Evolutionary conservation across 2,113 vertebrate species (phyloP).

Genomic region (Hippocampus comes): DNA sequence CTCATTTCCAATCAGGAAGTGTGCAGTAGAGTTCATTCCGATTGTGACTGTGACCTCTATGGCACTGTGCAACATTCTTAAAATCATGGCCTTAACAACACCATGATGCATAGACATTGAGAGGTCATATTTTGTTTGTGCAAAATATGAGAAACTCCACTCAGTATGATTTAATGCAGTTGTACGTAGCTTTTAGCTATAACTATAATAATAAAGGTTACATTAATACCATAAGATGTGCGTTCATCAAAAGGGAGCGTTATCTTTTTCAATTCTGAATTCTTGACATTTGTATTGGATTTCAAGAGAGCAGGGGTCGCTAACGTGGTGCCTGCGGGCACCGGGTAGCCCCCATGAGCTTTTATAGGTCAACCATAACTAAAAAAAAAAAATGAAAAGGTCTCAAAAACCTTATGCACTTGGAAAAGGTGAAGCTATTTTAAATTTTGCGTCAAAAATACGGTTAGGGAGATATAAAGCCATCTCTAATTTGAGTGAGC

Average conservation of each 20-base stretch:
- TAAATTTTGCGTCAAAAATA: too few species aligned
- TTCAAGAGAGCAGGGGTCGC: background rate
- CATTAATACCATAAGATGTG: too few species aligned
- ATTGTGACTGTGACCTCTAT: background rate
- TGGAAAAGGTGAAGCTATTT: too few species aligned
- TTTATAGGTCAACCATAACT: too few species aligned
- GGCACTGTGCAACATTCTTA: background rate
- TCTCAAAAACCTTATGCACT: too few species aligned
- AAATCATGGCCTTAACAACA: background rate
- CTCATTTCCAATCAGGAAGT: slow-evolving; percentile 2
- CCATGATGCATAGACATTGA: background rate
- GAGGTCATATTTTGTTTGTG: background rate
- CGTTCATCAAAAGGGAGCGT: background rate
- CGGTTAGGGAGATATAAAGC: too few species aligned
- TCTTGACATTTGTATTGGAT: background rate
- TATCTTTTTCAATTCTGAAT: background rate
- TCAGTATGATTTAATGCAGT: background rate
- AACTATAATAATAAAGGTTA: background rate
- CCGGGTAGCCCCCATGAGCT: too few species aligned
- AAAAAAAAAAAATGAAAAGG: too few species aligned
- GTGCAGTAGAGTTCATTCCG: background rate
- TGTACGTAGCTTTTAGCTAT: too few species aligned
- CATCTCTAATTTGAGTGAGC: too few species aligned
- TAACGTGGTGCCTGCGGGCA: background rate
- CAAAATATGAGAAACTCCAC: background rate